Evolutionary conservation across 2,797 vertebrate genomes (phyloP), one percentile per base, ranked within the genome.

Genomic region (Brachyalestes nurse): DNA sequence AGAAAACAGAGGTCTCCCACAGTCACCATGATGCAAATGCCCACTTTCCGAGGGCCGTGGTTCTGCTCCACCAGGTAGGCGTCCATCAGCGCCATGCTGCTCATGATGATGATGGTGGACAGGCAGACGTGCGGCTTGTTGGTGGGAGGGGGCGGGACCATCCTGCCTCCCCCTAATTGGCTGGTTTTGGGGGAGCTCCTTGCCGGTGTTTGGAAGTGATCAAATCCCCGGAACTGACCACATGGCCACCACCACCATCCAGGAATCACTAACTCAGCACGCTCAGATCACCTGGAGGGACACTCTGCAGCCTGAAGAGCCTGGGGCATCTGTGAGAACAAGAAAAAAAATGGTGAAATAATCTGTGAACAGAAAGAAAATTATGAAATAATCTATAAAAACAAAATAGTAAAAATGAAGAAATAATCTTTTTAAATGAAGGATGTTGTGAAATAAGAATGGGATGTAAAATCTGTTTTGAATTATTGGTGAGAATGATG

Each of bases 61-160:
- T 94, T 96, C 91, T 97, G 95, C 87, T 96, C 95, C 82, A 95
- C 93, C 77, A 95, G 90, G 87, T 95, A 97, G 80, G 93, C 93
- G 66, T 94, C 93, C 87, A 95, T 93, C 86, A 95, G 88, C 5
- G 94, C 87, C 88, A 95, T 95, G 88, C 95, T 95, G 91, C 94
- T 93, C 94, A 96, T 94, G 88, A 95, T 96, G 84, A 96, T 88
- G 75, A 93, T 92, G 42, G 93, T 94, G 78, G 93, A 95, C 81
- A 96, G 92, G 92, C 94, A 97, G 86, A 96, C 95, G 0, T 97
- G 96, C 77, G 95, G 93, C 90, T 96, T 96, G 93, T 95, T 97
- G 90, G 95, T 92, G 66, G 84, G 65, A 42, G 83, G 82, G 1
- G 81, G 84, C 0, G 82, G 84, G 23, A 83, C 83, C 87, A 88